Conservation (phyloP, 1,140 invertebrate species). For the Drosophila chauvacae region DNA sequence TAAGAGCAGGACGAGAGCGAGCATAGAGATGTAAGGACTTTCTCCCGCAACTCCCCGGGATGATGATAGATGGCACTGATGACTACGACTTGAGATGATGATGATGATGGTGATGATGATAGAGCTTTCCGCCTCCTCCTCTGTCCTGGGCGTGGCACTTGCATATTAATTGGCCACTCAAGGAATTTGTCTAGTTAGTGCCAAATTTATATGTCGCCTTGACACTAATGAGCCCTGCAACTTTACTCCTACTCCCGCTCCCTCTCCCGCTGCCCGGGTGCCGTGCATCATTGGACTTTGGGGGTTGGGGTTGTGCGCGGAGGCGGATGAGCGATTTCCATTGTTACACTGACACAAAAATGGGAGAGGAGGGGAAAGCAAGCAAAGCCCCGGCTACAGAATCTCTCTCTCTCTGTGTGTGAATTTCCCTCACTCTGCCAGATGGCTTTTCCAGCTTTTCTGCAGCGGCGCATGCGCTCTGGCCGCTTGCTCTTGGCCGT, state of each 20-base stretch:
- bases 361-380: constrained; percentile 6
- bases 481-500: not conserved
- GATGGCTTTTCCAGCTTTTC: constrained; percentile 55
- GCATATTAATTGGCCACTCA: constrained; percentile 70
- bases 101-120: constrained; percentile 13
- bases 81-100: not conserved
- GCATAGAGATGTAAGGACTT: constrained; percentile 57
- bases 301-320: not conserved
- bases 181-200: constrained; percentile 65
- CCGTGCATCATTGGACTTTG: constrained; percentile 10
- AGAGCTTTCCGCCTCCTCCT: constrained; percentile 11
- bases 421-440: not conserved
- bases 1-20: constrained; percentile 33
- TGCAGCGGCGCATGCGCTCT: constrained; percentile 74
- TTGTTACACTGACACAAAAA: constrained; percentile 82
- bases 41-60: constrained; percentile 54
- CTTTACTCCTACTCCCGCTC: constrained; percentile 18
- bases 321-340: constrained; percentile 46
- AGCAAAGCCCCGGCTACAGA: constrained; percentile 6
- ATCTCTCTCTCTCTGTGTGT: not conserved
- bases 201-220: constrained; percentile 74
- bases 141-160: constrained; percentile 57
- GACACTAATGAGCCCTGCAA: constrained; percentile 73
- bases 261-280: constrained; percentile 1
- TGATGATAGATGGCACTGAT: constrained; percentile 27